A percentile compares a stretch with the other conserved stretches of the same genome.
Conservation (phyloP, 2,888 invertebrate species). For the Pseudococcus jackbeardsleyi region DNA sequence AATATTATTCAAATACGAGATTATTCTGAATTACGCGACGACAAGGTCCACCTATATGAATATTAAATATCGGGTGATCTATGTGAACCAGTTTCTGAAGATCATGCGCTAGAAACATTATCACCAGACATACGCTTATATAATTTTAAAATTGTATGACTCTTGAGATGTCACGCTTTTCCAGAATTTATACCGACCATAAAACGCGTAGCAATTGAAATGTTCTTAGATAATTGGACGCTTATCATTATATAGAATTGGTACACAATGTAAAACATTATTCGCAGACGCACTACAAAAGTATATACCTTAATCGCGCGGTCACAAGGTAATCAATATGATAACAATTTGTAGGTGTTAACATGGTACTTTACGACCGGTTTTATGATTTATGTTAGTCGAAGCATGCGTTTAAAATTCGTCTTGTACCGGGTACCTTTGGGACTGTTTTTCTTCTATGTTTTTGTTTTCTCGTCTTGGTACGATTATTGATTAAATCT, state of each 20-base stretch:
- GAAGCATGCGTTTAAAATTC: not conserved
- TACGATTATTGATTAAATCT: not conserved
- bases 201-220: slow-evolving; percentile 40
- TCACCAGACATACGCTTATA: slow-evolving; percentile 33
- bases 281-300: slow-evolving; percentile 25
- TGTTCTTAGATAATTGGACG: slow-evolving; percentile 45
- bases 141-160: slow-evolving; percentile 36
- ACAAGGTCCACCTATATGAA: slow-evolving; percentile 23
- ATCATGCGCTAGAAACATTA: slow-evolving; percentile 45
- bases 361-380: slow-evolving; percentile 34
- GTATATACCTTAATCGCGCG: not conserved
- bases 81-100: slow-evolving; percentile 50
- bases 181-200: slow-evolving; percentile 48
- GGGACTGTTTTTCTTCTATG: not conserved
- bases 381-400: slow-evolving; percentile 30
- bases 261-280: slow-evolving; percentile 31
- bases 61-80: slow-evolving; percentile 24
- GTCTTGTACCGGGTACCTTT: not conserved
- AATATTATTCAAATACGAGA: not conserved
- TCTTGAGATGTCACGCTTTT: slow-evolving; percentile 52
- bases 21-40: slow-evolving; percentile 27
- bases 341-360: slow-evolving; percentile 44
- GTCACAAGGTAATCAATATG: slow-evolving; percentile 37
- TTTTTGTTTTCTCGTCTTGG: slow-evolving; percentile 2
- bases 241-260: slow-evolving; percentile 25